Percentiles rank a stretch among this genome's conserved stretches.
These are phyloP conservation scores for Plutella xylostella DNA, from an alignment of 2,888 invertebrate genomes.

Conservation along the genomic window DNA sequence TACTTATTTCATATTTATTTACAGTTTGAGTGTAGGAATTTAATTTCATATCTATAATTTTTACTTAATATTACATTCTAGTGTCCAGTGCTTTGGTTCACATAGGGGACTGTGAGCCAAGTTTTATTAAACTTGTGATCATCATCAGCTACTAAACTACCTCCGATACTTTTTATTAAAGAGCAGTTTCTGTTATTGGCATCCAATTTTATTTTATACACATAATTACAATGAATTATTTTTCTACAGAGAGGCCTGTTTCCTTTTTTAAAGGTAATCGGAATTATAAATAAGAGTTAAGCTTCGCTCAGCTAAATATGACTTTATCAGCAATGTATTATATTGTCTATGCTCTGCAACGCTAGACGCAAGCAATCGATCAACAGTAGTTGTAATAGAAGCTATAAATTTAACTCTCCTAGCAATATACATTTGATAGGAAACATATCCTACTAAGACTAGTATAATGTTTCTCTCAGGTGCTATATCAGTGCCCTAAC, in stretches of 20 bases:
- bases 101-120: no score
- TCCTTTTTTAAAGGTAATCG: slow-evolving; percentile 66
- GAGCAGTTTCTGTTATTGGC: no score
- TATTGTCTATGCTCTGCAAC: slow-evolving; percentile 41
- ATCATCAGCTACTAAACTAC: no score
- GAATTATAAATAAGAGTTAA: slow-evolving; percentile 32
- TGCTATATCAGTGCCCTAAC: not conserved
- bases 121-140: no score
- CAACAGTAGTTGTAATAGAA: no score
- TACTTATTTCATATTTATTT: not conserved
- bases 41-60: no score
- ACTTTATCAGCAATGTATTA: not conserved
- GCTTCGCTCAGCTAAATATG: slow-evolving; percentile 45
- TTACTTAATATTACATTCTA: no score
- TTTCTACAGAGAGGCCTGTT: slow-evolving; percentile 64
- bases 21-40: no score
- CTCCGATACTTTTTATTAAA: no score
- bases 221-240: slow-evolving; percentile 39
- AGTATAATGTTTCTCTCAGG: slow-evolving; percentile 1
- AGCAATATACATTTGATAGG: slow-evolving; percentile 31
- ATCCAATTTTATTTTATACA: slow-evolving; percentile 2
- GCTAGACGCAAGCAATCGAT: slow-evolving; percentile 32
- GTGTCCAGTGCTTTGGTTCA: no score
- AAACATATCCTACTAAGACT: not conserved
- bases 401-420: slow-evolving; percentile 41